Conservation (phyloP, 2,797 vertebrate species). For the Periparus ater region DNA sequence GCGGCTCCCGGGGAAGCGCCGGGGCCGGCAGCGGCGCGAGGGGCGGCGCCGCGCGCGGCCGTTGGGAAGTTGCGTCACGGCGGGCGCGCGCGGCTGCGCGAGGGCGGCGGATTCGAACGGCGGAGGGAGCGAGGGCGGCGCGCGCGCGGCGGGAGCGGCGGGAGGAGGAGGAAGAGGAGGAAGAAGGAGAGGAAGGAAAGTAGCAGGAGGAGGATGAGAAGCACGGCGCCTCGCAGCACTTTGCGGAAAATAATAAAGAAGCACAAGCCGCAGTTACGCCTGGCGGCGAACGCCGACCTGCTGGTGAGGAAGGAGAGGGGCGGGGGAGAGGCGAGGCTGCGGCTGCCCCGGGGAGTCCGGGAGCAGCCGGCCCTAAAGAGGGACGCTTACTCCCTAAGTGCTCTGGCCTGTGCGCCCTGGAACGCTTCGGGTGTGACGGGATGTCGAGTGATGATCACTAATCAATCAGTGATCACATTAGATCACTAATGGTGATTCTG, state of each 20-base stretch:
- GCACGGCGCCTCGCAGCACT: constrained; percentile 59
- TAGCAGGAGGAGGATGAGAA: neutral
- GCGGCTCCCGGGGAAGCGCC: accelerated
- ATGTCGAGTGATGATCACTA: too few species aligned
- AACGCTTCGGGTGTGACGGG: accelerated
- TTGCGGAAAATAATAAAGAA: constrained; percentile 64
- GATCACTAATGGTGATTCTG: accelerated
- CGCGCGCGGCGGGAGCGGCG: neutral
- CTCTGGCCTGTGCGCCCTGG: accelerated
- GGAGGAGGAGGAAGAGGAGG: too few species aligned
- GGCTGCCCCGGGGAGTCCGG: neutral
- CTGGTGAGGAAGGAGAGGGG: constrained; percentile 73
- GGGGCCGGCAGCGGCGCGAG: neutral
- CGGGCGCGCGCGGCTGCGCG: neutral
- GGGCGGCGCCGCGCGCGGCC: neutral
- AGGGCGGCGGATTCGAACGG: constrained; percentile 53
- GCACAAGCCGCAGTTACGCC: constrained; percentile 61
- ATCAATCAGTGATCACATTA: too few species aligned
- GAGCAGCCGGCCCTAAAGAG: accelerated
- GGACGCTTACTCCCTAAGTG: accelerated
- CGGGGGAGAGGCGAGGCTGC: neutral
- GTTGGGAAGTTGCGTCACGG: constrained; percentile 39
- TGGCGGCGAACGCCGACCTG: constrained; percentile 60
- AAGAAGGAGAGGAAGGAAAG: neutral
- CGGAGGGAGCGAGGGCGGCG: neutral